These are phyloP conservation scores for Drosophila greeni DNA, from an alignment of 2,888 invertebrate genomes.

Conservation along the genomic window DNA sequence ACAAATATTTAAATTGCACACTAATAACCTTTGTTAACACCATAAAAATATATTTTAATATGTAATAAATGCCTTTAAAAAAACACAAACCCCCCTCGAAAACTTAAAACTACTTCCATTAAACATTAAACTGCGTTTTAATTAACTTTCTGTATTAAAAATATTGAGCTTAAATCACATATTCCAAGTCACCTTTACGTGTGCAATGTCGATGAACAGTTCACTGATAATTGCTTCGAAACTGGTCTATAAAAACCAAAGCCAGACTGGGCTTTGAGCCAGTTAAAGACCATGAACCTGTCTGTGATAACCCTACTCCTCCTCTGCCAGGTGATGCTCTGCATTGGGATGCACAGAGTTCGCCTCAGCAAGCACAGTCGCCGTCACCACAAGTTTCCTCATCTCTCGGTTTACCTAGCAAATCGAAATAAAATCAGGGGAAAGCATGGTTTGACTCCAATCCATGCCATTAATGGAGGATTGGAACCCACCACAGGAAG, in stretches of 20 bases:
- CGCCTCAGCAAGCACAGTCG: slow-evolving; percentile 12
- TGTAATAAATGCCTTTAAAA: neutral
- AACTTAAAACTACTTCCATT: neutral
- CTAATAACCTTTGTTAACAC: neutral
- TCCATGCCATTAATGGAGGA: slow-evolving; percentile 10
- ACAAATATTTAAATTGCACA: neutral
- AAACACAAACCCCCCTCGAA: neutral
- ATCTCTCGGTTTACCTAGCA: neutral
- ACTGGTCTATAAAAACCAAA: slow-evolving; percentile 14
- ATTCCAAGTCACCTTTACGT: slow-evolving; percentile 19
- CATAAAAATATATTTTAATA: neutral
- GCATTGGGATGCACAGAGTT: slow-evolving; percentile 14
- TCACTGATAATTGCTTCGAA: slow-evolving; percentile 9
- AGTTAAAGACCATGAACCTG: slow-evolving; percentile 22
- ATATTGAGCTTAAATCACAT: slow-evolving; percentile 27
- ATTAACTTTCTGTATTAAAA: neutral
- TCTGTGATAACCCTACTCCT: slow-evolving; percentile 16
- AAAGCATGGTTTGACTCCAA: slow-evolving; percentile 14
- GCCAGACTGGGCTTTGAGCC: neutral
- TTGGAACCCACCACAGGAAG: neutral
- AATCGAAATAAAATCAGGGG: slow-evolving; percentile 15
- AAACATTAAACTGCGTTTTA: slow-evolving; percentile 1
- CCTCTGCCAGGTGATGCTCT: slow-evolving; percentile 1
- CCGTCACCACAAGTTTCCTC: slow-evolving; percentile 13
- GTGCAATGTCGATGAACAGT: slow-evolving; percentile 13